Conservation (phyloP, 2,888 invertebrate genomes). For the Hypolimnas misippus region DNA sequence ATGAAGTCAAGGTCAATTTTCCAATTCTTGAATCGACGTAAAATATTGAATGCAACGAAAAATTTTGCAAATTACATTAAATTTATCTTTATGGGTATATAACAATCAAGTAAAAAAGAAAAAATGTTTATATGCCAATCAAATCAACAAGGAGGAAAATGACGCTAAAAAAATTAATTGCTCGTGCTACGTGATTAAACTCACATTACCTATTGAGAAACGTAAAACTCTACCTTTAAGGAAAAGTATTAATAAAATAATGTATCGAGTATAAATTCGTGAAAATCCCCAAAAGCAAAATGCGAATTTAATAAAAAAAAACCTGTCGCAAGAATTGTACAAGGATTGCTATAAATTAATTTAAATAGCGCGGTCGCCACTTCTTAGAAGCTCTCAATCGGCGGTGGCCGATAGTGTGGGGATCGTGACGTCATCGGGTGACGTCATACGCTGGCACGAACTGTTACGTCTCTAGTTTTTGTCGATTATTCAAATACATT, state of each 20-base stretch:
- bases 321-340: slow-evolving; percentile 32
- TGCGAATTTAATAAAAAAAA: slow-evolving; percentile 16
- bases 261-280: not conserved
- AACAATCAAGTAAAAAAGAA: no score
- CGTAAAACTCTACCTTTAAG: slow-evolving; percentile 17
- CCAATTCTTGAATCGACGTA: no score
- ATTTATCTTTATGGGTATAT: no score
- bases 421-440: slow-evolving; percentile 62
- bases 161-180: slow-evolving; percentile 2
- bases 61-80: no score
- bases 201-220: slow-evolving; percentile 26
- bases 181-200: slow-evolving; percentile 33
- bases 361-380: slow-evolving; percentile 51
- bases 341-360: slow-evolving; percentile 41
- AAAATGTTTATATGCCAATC: no score
- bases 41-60: no score
- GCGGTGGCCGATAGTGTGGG: slow-evolving; percentile 48
- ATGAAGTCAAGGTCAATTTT: not conserved
- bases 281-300: slow-evolving; percentile 22
- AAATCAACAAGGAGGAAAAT: slow-evolving; percentile 7
- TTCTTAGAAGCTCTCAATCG: slow-evolving; percentile 60
- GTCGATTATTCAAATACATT: slow-evolving; percentile 12
- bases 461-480: slow-evolving; percentile 53
- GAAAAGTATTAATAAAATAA: slow-evolving; percentile 24
- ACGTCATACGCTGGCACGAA: slow-evolving; percentile 67